These are phyloP conservation scores for Phoeniculus purpureus DNA, from an alignment of 2,797 vertebrate genomes.

Conservation along the genomic window DNA sequence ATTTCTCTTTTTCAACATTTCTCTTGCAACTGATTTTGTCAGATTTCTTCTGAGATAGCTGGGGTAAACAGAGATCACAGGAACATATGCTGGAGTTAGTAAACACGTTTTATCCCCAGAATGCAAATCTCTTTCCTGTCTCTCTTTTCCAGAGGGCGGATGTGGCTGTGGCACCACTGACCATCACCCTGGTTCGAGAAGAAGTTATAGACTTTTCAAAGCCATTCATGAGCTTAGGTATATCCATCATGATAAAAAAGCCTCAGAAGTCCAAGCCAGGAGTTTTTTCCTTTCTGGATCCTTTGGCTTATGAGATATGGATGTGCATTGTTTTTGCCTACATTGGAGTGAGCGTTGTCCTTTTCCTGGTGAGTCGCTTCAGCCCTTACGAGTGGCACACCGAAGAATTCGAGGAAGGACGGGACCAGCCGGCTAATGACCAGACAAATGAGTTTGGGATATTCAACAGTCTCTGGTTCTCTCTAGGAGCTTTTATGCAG, in stretches of 20 bases:
- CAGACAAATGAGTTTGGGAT: slow-evolving; percentile 99
- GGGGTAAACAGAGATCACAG: slow-evolving; percentile 7
- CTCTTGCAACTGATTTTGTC: background rate
- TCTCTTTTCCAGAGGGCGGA: slow-evolving; percentile 89
- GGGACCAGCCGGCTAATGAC: slow-evolving; percentile 84
- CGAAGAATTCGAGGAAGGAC: slow-evolving; percentile 92
- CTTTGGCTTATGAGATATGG: slow-evolving; percentile 98
- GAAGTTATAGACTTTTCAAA: slow-evolving; percentile 99
- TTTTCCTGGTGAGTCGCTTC: slow-evolving; percentile 98
- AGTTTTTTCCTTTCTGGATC: slow-evolving; percentile 98
- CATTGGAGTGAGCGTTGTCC: slow-evolving; percentile 98
- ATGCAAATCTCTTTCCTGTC: background rate
- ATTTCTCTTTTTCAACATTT: slow-evolving; percentile 12
- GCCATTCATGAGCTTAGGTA: slow-evolving; percentile 98
- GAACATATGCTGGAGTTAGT: background rate
- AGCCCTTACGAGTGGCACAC: slow-evolving; percentile 98
- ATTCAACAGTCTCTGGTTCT: slow-evolving; percentile 99
- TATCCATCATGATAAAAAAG: slow-evolving; percentile 99
- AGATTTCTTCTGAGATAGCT: background rate
- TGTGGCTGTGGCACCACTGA: slow-evolving; percentile 95
- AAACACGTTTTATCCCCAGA: background rate
- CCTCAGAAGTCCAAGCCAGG: slow-evolving; percentile 98
- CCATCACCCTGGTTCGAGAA: slow-evolving; percentile 96
- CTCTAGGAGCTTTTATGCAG: slow-evolving; percentile 98
- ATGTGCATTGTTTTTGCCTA: slow-evolving; percentile 99